These are phyloP conservation scores for Lithophane socia DNA, from an alignment of 2,888 invertebrate species.

Conservation along the genomic window DNA sequence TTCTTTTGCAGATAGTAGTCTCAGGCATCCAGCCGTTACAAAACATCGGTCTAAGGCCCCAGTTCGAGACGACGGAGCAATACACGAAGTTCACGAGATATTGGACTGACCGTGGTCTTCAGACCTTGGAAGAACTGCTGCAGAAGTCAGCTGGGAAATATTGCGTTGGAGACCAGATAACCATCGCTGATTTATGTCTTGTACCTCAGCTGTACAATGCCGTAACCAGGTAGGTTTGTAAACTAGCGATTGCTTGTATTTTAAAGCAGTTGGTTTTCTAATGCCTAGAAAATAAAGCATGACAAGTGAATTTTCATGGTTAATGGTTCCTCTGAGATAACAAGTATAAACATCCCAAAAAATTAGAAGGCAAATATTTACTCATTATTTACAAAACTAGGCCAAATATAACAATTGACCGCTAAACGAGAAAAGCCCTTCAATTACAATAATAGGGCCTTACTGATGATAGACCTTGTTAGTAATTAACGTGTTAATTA, in stretches of 20 bases:
- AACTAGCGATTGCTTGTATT: neutral
- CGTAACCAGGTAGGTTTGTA: slow-evolving; percentile 82
- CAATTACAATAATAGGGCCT: neutral
- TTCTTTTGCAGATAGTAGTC: slow-evolving; percentile 87
- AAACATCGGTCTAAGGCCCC: slow-evolving; percentile 88
- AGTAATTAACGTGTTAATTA: slow-evolving; percentile 25
- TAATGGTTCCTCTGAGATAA: neutral
- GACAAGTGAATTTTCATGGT: neutral
- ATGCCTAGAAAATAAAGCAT: neutral
- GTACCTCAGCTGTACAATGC: slow-evolving; percentile 92
- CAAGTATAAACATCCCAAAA: neutral
- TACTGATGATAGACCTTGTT: slow-evolving; percentile 7
- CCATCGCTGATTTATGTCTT: slow-evolving; percentile 92
- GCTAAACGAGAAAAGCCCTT: neutral
- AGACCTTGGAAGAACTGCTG: slow-evolving; percentile 89
- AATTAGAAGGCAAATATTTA: neutral
- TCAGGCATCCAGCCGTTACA: slow-evolving; percentile 93
- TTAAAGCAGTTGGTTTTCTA: neutral
- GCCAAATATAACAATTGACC: neutral
- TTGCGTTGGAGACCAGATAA: slow-evolving; percentile 91
- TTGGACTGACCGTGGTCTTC: slow-evolving; percentile 90
- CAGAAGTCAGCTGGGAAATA: slow-evolving; percentile 87
- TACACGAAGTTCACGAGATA: slow-evolving; percentile 87
- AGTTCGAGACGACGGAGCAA: slow-evolving; percentile 80
- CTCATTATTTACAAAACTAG: neutral